Percentiles rank a stretch among this genome's conserved stretches.
Conservation (phyloP, 2,797 vertebrate species). For the Mycteria americana region DNA sequence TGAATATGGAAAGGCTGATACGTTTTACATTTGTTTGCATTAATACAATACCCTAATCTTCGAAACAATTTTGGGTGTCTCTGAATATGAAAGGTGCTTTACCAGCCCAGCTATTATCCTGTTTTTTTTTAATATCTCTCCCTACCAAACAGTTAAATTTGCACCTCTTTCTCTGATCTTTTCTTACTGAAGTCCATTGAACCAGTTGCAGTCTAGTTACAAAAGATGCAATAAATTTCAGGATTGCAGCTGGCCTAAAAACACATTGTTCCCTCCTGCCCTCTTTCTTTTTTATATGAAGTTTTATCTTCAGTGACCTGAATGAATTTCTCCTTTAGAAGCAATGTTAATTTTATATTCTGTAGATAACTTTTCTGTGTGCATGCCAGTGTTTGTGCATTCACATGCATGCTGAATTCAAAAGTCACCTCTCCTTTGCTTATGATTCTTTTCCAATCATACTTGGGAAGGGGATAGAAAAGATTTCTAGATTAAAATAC, state of each 20-base stretch:
- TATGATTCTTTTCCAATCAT: not conserved
- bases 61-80: not conserved
- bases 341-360: not conserved
- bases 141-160: not conserved
- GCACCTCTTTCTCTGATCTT: not conserved
- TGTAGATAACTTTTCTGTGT: not conserved
- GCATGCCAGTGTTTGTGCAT: not conserved
- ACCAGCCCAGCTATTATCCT: not conserved
- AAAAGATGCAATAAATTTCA: not conserved
- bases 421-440: not conserved
- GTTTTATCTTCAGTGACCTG: not conserved
- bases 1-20: not conserved
- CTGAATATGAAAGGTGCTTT: not conserved
- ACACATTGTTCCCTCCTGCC: not conserved
- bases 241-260: not conserved
- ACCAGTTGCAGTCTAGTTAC: not conserved
- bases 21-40: not conserved
- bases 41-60: not conserved
- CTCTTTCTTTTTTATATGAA: not conserved
- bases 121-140: not conserved
- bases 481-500: slow-evolving; percentile 79
- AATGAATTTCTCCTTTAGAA: not conserved
- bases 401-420: not conserved
- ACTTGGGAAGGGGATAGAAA: slow-evolving; percentile 47
- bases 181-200: not conserved